These are phyloP conservation scores for Drosophila chauvacae DNA, from an alignment of 1,140 invertebrate genomes.

Conservation along the genomic window DNA sequence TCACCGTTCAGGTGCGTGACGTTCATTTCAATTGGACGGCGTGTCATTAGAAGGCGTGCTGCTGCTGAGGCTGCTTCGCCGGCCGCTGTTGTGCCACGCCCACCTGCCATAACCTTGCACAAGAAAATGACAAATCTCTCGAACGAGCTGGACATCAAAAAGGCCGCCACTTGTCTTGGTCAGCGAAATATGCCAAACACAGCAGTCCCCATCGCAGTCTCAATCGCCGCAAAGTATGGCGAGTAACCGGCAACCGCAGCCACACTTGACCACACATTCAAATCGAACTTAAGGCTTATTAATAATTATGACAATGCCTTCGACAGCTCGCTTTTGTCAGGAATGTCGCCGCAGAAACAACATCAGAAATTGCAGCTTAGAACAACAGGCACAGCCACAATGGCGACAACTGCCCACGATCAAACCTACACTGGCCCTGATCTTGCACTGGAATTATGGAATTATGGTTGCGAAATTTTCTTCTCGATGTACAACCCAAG, in stretches of 20 bases:
- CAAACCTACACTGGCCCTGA: constrained; percentile 26
- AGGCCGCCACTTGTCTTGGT: constrained; percentile 27
- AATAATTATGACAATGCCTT: constrained; percentile 76
- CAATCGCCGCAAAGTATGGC: constrained; percentile 20
- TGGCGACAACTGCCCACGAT: constrained; percentile 66
- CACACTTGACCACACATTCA: constrained; percentile 70
- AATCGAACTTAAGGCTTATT: constrained; percentile 61
- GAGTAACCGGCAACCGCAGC: constrained; percentile 8
- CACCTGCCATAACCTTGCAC: constrained; percentile 39
- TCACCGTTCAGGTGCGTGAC: constrained; percentile 56
- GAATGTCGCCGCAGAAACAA: constrained; percentile 57
- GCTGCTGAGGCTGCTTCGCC: constrained; percentile 2
- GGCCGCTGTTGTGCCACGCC: constrained; percentile 23
- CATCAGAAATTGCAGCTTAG: constrained; percentile 15
- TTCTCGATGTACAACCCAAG: too few relatives aligned
- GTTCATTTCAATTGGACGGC: constrained; percentile 63
- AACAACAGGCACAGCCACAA: constrained; percentile 51
- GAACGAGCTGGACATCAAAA: constrained; percentile 60
- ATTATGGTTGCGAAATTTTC: too few relatives aligned
- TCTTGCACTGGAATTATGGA: not conserved
- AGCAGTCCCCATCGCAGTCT: constrained; percentile 19
- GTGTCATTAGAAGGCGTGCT: constrained; percentile 49
- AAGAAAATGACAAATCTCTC: constrained; percentile 58
- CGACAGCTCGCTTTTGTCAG: constrained; percentile 38
- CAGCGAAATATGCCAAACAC: constrained; percentile 38